Evolutionary conservation across 2,888 invertebrate genomes (phyloP).

Genomic region (Sialis lutaria): DNA sequence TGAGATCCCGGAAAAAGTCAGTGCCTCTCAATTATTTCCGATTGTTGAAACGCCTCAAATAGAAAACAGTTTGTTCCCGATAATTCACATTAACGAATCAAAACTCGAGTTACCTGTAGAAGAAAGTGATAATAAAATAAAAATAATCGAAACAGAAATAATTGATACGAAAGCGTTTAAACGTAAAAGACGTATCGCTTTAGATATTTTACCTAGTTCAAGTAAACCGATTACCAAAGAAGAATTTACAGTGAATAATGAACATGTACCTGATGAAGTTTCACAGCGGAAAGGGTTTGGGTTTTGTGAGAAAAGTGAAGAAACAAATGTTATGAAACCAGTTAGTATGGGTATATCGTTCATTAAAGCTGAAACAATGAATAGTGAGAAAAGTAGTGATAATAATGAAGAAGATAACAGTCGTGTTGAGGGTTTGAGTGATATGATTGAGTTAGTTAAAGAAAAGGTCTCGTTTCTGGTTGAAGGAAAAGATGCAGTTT

Average conservation of each 20-base stretch:
- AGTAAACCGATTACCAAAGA: conserved; percentile 9
- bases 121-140: no score
- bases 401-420: conserved; percentile 3
- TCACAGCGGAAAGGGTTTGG: conserved; percentile 21
- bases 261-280: conserved; percentile 11
- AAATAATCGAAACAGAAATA: no score
- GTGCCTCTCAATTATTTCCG: conserved; percentile 27
- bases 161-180: conserved; percentile 31
- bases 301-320: conserved; percentile 17
- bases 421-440: conserved; percentile 19
- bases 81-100: not conserved
- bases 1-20: conserved; percentile 9
- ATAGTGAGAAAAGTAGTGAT: conserved; percentile 9
- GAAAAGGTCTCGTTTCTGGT: conserved; percentile 39
- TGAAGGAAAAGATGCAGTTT: conserved; percentile 32
- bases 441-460: conserved; percentile 27
- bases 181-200: conserved; percentile 32
- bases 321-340: conserved; percentile 11
- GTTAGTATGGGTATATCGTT: conserved; percentile 22
- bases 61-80: not conserved
- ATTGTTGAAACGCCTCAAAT: conserved; percentile 19
- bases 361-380: conserved; percentile 21
- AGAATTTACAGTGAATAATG: conserved; percentile 7
- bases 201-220: conserved; percentile 19
- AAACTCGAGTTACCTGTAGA: not conserved